phyloP scores from a whole-genome alignment of 2,888 invertebrate species.

The Eupithecia subfuscata region DNA sequence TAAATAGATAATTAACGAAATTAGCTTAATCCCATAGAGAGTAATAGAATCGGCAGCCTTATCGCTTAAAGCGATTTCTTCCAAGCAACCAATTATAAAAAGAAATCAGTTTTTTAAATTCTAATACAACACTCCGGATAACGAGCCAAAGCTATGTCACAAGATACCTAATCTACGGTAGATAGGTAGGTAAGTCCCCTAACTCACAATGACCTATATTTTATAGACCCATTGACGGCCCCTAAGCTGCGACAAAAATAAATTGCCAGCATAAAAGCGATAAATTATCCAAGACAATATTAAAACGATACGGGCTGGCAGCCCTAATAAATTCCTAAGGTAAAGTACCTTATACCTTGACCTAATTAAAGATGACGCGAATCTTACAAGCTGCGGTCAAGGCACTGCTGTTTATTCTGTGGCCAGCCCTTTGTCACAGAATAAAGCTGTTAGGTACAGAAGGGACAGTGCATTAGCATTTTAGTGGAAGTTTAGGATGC shows the following conservation, averaged over 20 bases:
- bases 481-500: not conserved
- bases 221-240: not conserved
- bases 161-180: not conserved
- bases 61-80: too few relatives aligned
- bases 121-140: not conserved
- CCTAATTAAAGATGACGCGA: slow-evolving; percentile 39
- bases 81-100: too few relatives aligned
- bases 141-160: not conserved
- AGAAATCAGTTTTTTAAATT: too few relatives aligned
- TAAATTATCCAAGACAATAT: slow-evolving; percentile 16
- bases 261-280: slow-evolving; percentile 6
- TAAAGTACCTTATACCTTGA: slow-evolving; percentile 29
- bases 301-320: slow-evolving; percentile 7
- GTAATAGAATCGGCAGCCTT: too few relatives aligned
- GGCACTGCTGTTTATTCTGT: slow-evolving; percentile 13
- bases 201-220: not conserved
- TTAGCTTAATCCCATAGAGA: too few relatives aligned
- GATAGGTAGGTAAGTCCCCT: not conserved
- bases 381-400: slow-evolving; percentile 13
- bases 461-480: not conserved
- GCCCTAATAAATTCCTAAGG: slow-evolving; percentile 10
- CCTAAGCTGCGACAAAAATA: not conserved
- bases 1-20: too few relatives aligned
- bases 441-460: slow-evolving; percentile 11
- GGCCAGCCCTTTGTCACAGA: slow-evolving; percentile 11